Base-by-base conservation (phyloP, 2,888 invertebrate genomes). In the Nymphalis urticae region DNA sequence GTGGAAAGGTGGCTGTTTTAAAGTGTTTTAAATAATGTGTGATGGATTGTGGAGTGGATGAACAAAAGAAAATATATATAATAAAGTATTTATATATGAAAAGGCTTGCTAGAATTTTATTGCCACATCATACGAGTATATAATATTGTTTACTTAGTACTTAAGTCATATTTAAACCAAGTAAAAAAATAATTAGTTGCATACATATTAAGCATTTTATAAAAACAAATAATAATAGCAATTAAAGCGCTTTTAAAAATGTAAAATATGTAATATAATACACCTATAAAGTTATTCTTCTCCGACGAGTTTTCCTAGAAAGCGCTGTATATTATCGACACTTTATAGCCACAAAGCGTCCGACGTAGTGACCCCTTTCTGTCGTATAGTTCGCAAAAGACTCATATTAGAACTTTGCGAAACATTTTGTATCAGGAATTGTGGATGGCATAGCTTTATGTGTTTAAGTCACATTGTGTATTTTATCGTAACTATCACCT, bases 331-430 rank as follows among this genome's bases (percentile, higher is more conserved):
- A 36, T 36, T 54, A 60, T 66, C 60, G 62, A 66, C 62, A 66
- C 48, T 16, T 60, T 32, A 65, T 19, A 48, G 19, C 32, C 24
- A 42, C 47, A 36, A 53, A 58, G 17, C 36, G 61, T 42, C 63
- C 64, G 68, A 63, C 68, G 48, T 53, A 60, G 42, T 79, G 83
- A 84, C 85, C 85, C 77, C 82, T 80, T 84, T 85, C 76, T 79
- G 80, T 79, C 79, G 78, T 80, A 77, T 78, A 75, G 80, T 79
- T 76, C 71, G 79, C 82, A 81, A 78, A 77, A 78, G 70, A 75
- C 73, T 75, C 69, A 72, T 76, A 76, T 75, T 73, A 75, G 69
- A 74, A 76, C 76, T 75, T 75, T 73, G 74, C 71, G 72, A 72
- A 73, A 73, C 54, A 75, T 68, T 73, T 73, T 64, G 59, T 68